Base-by-base conservation (phyloP, 2,797 vertebrate species). In the Enteromius viviparus region DNA sequence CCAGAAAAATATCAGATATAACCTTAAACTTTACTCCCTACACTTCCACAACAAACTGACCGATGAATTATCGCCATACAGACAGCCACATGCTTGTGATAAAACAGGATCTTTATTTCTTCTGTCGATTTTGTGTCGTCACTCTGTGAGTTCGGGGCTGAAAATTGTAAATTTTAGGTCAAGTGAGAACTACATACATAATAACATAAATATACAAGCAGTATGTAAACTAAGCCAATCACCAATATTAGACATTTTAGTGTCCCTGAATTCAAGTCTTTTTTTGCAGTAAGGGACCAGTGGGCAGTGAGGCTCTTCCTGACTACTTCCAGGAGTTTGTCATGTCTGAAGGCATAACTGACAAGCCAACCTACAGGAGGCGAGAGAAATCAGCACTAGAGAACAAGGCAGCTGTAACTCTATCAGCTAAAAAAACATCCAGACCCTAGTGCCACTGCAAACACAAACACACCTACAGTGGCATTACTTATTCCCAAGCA, bases 201-300 rank as follows among this genome's bases (percentile, higher is more conserved):
- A 80, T 45, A 84, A 72, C 68, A 86, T 87, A 87, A 89, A 87
- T 85, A 89, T 86, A 89, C 71, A 87, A 72, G 81, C 79, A 84
- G 68, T 84, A 84, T 83, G 87, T 82, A 85, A 89, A 86, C 85
- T 81, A 86, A 89, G 83, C 85, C 81, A 84, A 86, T 71, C 88
- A 87, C 78, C 81, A 82, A 69, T 42, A 82, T 69, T 70, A 85
- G 51, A 76, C 81, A 85, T 79, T 80, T 78, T 34, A 68, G 82
- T 86, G 83, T 78, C 79, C 81, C 85, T 83, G 86, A 86, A 84
- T 51, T 66, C 49, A 76, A 37, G 37, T 17, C 51, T 58, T 40
- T 76, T 47, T 83, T 19, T 86, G 68, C 84, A 76, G 76, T 72
- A 69, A 87, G 62, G 62, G 62, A 76, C 37, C 37, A 80, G 78